Conservation (phyloP, 2,888 invertebrate genomes). For the Cordilura impudica region DNA sequence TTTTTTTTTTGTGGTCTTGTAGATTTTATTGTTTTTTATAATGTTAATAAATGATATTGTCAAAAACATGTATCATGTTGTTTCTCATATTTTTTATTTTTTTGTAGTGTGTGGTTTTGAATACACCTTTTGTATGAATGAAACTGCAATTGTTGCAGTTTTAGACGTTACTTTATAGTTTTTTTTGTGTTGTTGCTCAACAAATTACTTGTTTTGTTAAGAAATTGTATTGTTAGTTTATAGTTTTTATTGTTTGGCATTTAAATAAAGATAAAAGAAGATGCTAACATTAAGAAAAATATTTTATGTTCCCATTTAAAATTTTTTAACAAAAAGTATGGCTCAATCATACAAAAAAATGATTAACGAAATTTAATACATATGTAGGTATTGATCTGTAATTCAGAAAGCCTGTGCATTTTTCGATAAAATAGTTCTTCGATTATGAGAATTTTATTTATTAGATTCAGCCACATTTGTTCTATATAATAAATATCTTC, state of each 20-base stretch:
- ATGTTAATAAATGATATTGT: neutral
- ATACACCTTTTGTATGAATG: neutral
- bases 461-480: too few relatives aligned
- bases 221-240: neutral
- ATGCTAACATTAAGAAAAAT: neutral
- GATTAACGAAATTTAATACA: too few relatives aligned
- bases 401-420: too few relatives aligned
- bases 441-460: too few relatives aligned
- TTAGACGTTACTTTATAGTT: slow-evolving; percentile 2
- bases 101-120: neutral
- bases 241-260: neutral
- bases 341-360: too few relatives aligned
- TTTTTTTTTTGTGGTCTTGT: neutral
- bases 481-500: too few relatives aligned
- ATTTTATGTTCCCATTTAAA: too few relatives aligned
- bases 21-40: neutral
- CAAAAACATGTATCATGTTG: slow-evolving; percentile 1
- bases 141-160: neutral
- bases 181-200: neutral
- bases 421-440: too few relatives aligned
- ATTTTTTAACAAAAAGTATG: too few relatives aligned
- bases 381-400: too few relatives aligned
- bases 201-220: neutral
- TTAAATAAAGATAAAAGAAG: neutral
- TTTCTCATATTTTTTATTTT: neutral